Conservation (phyloP, 1,140 invertebrate species). For the Caenorhabditis briggsae region DNA sequence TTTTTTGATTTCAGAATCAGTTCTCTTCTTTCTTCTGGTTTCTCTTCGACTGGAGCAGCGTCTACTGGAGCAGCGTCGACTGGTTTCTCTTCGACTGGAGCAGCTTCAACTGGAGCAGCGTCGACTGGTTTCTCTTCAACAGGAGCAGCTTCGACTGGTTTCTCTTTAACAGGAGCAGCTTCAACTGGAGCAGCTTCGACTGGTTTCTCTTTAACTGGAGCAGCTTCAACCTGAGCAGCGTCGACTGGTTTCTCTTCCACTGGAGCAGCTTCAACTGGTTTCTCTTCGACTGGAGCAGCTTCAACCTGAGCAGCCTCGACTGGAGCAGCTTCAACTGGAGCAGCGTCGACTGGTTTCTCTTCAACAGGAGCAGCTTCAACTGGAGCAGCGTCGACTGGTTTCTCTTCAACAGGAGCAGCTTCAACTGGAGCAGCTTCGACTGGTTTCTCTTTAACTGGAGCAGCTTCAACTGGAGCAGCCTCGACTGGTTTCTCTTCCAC, state of each 20-base stretch:
- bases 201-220: too few species aligned
- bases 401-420: not conserved
- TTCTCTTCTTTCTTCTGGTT: not conserved
- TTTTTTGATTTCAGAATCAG: not conserved
- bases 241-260: too few species aligned
- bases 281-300: not conserved
- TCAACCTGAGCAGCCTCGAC: not conserved
- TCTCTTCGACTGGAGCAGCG: constrained; percentile 29
- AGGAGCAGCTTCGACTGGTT: not conserved
- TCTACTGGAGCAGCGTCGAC: constrained; percentile 22
- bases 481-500: too few species aligned
- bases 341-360: not conserved
- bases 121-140: not conserved
- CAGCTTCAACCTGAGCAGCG: too few species aligned
- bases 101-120: not conserved
- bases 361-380: constrained; percentile 18
- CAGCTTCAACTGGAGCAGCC: too few species aligned
- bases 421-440: constrained; percentile 28
- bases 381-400: constrained; percentile 40
- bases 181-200: too few species aligned
- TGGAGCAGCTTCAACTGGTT: not conserved
- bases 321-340: constrained; percentile 13
- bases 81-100: not conserved
- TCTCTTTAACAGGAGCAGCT: too few species aligned
- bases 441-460: too few species aligned